Conservation (phyloP, 2,797 vertebrate genomes). For the Argentina silus region DNA sequence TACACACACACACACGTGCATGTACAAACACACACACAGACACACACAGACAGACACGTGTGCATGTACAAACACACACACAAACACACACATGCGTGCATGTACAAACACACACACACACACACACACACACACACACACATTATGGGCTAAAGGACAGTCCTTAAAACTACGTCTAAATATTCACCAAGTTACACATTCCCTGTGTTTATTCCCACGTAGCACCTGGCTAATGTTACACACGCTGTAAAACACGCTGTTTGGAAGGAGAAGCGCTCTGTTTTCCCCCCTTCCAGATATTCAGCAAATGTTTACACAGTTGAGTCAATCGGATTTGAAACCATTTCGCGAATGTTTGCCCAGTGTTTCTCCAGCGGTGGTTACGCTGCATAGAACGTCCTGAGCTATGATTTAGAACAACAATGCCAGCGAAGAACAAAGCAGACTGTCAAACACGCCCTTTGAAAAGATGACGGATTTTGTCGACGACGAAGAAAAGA, state of each 20-base stretch:
- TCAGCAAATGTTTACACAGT: slow-evolving; percentile 35
- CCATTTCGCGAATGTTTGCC: slow-evolving; percentile 45
- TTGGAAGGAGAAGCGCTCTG: neutral
- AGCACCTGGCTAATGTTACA: slow-evolving; percentile 12
- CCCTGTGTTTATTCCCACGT: neutral
- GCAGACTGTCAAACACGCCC: neutral
- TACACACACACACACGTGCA: slow-evolving; percentile 14
- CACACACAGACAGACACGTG: neutral
- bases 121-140: neutral
- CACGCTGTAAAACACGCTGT: slow-evolving; percentile 6
- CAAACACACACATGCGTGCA: slow-evolving; percentile 8
- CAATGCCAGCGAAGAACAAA: slow-evolving; percentile 12
- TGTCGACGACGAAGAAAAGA: neutral
- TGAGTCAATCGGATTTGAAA: slow-evolving; percentile 41
- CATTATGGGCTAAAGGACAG: slow-evolving; percentile 39
- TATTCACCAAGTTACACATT: neutral
- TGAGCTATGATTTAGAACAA: slow-evolving; percentile 13
- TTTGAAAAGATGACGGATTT: neutral
- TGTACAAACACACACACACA: neutral
- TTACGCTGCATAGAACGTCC: neutral
- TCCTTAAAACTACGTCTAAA: neutral
- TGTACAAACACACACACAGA: neutral
- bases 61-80: slow-evolving; percentile 1
- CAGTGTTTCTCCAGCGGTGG: slow-evolving; percentile 7
- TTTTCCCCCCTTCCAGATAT: slow-evolving; percentile 17